A percentile compares a stretch with the other conserved stretches of the same genome.
These are phyloP conservation scores for Knipowitschia caucasica DNA, from an alignment of 2,797 vertebrate species.

Conservation along the genomic window DNA sequence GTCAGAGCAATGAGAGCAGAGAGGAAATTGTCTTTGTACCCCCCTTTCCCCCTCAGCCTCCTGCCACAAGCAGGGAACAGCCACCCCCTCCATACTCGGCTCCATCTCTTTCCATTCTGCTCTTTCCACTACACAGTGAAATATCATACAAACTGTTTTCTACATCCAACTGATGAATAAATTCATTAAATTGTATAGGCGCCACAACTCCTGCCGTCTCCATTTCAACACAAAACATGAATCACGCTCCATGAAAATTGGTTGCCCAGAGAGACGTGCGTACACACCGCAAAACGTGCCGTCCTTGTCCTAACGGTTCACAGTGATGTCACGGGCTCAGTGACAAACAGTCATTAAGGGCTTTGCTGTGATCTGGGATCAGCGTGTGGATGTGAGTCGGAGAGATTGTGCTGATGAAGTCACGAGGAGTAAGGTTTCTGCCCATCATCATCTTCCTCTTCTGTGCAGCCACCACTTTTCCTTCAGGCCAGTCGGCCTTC, in stretches of 20 bases:
- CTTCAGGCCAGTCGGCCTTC: constrained; percentile 1
- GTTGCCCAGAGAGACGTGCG: constrained; percentile 25
- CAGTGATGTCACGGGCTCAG: constrained; percentile 68
- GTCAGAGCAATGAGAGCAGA: constrained; percentile 80
- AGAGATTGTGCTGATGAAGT: constrained; percentile 65
- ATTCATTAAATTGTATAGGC: constrained; percentile 14
- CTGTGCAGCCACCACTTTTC: not conserved
- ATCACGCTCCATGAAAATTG: constrained; percentile 13
- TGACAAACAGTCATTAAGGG: constrained; percentile 76
- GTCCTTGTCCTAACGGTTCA: constrained; percentile 49
- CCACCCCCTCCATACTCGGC: constrained; percentile 47
- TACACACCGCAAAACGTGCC: constrained; percentile 57
- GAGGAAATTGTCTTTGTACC: constrained; percentile 82
- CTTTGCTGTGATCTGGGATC: constrained; percentile 75
- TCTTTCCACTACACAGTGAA: constrained; percentile 40
- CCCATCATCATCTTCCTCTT: constrained; percentile 37
- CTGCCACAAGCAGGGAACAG: constrained; percentile 63
- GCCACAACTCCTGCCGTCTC: constrained; percentile 16
- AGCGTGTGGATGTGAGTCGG: constrained; percentile 56
- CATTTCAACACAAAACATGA: constrained; percentile 25
- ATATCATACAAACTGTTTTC: constrained; percentile 43
- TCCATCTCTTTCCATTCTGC: constrained; percentile 60
- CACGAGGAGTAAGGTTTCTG: constrained; percentile 60
- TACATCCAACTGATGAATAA: constrained; percentile 23
- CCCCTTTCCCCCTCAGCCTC: constrained; percentile 44